Evolutionary conservation across 2,113 vertebrate genomes (phyloP).

Genomic region (Carlito syrichta): DNA sequence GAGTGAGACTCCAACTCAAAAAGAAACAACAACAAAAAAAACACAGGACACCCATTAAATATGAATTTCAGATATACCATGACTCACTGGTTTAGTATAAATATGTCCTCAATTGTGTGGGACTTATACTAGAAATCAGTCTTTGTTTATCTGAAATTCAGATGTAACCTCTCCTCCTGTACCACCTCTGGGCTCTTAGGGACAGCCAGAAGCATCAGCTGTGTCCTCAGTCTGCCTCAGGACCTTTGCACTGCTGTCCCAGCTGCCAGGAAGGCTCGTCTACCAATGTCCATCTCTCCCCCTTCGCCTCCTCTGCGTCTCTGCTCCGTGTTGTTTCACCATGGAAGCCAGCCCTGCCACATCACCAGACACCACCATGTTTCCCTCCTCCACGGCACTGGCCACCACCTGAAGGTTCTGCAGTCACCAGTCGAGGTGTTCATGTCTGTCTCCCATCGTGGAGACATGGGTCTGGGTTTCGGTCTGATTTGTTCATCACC

Average conservation of each 20-base stretch:
- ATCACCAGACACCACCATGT: not conserved
- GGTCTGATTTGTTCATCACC: not conserved
- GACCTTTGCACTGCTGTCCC: not conserved
- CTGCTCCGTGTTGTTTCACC: not conserved
- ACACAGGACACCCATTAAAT: not conserved
- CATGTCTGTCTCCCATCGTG: not conserved
- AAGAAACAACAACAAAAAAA: no score
- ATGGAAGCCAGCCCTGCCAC: not conserved
- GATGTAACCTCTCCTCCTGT: not conserved
- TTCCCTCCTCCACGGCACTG: not conserved
- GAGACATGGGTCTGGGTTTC: not conserved
- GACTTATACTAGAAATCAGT: not conserved
- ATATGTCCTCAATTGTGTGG: not conserved
- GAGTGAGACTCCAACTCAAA: no score
- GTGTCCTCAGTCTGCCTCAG: not conserved
- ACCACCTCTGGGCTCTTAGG: not conserved
- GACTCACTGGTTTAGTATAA: not conserved
- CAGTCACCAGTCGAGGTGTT: not conserved
- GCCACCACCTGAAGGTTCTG: not conserved
- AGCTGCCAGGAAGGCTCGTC: not conserved
- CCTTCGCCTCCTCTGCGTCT: not conserved
- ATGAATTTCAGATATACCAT: not conserved
- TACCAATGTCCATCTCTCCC: not conserved
- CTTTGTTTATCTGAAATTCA: not conserved
- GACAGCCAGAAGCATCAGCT: not conserved